Evolutionary conservation across 2,113 vertebrate genomes (phyloP), one percentile per base, ranked within the genome.

Genomic region (Macroglossus sobrinus): DNA sequence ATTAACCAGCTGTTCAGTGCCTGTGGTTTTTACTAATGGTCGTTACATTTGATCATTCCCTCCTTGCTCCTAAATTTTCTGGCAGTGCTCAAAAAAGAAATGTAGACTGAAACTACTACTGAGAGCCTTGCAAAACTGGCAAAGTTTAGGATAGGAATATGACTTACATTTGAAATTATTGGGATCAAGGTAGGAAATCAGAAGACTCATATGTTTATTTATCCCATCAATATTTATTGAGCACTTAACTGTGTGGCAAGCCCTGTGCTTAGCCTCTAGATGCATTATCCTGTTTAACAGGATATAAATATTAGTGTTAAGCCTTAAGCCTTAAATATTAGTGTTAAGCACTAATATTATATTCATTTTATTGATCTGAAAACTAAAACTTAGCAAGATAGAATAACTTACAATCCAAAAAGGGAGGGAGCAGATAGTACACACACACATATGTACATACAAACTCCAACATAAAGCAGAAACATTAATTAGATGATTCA

Each of bases 21-120:
- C 38, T 95, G 89, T 38, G 85, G 38, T 97, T 97, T 98, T 55
- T 64, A 96, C 97, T 92, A 80, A 84, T 47, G 87, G 55, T 87
- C n/a, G 2, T 94, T 97, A 89, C 8, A 61, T 92, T 95, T 96
- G 84, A 94, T 97, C 43, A 43, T 43, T 97, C 66, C 24, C 74
- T 93, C 81, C 28, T 80, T 90, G 18, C 80, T 78, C 64, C 86
- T 95, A 5, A 91, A 95, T 76, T 95, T 91, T 85, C 94, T 88
- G 72, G 38, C 26, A 1, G 5, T 79, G 1, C 21, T 64, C 19
- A 88, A 86, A 84, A 87, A 95, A 89, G 85, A 5, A 43, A 43
- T 18, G 40, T 38, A 93, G 79, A 68, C 43, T 78, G n/a, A 4
- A 24, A 61, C 71, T 95, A 94, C 81, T 85, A 92, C 71, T 59